phyloP scores from a whole-genome alignment of 2,888 invertebrate genomes.

The Agrotis clavis region DNA sequence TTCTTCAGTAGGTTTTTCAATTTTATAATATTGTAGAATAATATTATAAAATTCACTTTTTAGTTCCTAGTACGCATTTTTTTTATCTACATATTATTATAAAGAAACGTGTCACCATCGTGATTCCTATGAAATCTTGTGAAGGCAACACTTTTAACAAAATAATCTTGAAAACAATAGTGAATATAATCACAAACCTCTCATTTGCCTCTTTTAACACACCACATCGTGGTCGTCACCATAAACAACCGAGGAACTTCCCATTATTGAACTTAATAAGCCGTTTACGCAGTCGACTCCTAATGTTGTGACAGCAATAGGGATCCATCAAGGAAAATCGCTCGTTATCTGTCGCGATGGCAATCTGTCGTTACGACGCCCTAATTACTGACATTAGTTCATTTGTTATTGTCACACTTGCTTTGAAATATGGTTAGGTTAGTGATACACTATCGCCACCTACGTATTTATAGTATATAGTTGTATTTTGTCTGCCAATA shows the following conservation, averaged over 20 bases:
- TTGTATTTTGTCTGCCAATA: not conserved
- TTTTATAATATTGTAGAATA: too few species aligned
- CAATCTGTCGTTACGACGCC: slow-evolving; percentile 12
- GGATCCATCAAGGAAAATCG: slow-evolving; percentile 38
- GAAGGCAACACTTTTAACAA: not conserved
- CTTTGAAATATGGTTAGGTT: slow-evolving; percentile 1
- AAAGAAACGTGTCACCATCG: too few species aligned
- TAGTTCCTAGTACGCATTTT: too few species aligned
- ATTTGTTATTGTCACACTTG: slow-evolving; percentile 25
- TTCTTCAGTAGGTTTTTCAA: too few species aligned
- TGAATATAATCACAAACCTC: not conserved
- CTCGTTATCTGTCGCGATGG: slow-evolving; percentile 18
- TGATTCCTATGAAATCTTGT: too few species aligned
- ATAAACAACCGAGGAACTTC: not conserved
- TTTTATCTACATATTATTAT: too few species aligned
- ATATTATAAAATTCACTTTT: too few species aligned
- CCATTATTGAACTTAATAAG: slow-evolving; percentile 28
- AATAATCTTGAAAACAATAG: not conserved
- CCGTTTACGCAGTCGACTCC: slow-evolving; percentile 22
- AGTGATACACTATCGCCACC: not conserved
- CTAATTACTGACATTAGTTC: slow-evolving; percentile 26
- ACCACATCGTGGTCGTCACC: not conserved
- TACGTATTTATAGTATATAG: too few species aligned
- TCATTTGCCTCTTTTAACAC: not conserved
- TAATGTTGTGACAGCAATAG: slow-evolving; percentile 30